Evolutionary conservation across 1,140 invertebrate species (phyloP).

Genomic region (Aricia agestis): DNA sequence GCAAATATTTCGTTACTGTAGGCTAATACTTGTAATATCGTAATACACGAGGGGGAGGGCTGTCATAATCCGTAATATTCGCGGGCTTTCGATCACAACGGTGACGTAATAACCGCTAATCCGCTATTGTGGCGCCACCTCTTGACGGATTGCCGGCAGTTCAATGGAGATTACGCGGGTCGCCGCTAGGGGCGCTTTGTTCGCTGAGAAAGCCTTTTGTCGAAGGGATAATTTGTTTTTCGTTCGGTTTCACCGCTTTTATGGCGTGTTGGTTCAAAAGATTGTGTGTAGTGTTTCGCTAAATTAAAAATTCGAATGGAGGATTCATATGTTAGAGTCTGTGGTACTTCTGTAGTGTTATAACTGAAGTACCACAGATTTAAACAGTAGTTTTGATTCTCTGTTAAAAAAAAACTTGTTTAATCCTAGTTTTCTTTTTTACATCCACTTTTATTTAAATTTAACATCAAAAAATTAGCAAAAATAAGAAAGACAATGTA

Average conservation of each 20-base stretch:
- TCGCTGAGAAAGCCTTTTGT: constrained; percentile 53
- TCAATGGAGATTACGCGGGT: constrained; percentile 61
- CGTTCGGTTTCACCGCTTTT: constrained; percentile 33
- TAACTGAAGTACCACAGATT: no score
- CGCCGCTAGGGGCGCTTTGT: constrained; percentile 61
- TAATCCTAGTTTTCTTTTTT: no score
- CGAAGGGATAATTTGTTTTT: constrained; percentile 63
- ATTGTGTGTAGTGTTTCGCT: constrained; percentile 8
- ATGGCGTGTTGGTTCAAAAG: constrained; percentile 16
- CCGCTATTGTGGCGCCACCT: constrained; percentile 70
- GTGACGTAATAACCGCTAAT: constrained; percentile 71
- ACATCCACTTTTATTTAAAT: no score
- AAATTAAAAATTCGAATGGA: constrained; percentile 2
- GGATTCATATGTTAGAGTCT: no score
- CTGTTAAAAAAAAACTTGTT: no score
- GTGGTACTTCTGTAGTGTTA: no score
- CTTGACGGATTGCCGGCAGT: constrained; percentile 62
- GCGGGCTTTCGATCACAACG: constrained; percentile 65
- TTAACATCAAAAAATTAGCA: no score
- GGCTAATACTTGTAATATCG: neutral
- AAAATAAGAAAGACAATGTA: no score
- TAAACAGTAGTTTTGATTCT: no score
- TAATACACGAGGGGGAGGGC: constrained; percentile 41
- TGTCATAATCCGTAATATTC: constrained; percentile 72
- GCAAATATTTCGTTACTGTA: neutral